Evolutionary conservation across 2,888 invertebrate species (phyloP), one percentile per base, ranked within the genome.

Genomic region (Perizoma flavofasciatum): DNA sequence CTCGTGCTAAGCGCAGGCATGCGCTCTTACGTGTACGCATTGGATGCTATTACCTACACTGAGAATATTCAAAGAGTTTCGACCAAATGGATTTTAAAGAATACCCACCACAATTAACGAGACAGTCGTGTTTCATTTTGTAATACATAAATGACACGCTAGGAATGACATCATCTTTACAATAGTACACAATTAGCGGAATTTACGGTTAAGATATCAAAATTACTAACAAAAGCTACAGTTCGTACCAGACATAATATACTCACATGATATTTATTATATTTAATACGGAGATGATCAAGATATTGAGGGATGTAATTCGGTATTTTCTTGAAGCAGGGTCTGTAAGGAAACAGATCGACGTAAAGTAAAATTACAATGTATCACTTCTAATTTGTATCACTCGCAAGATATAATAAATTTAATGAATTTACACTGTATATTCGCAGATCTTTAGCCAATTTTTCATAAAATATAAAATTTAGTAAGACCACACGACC

Each of bases 251-350:
- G 6, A 48, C 34, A 55, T 51, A 40, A 35, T 32, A 58, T 79
- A 90, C 90, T 90, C 75, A 91, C 90, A 91, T 91, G 65, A 54
- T 82, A 59, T 47, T 48, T 62, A 61, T 68, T 67, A 59, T 65
- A 60, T 67, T 74, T 70, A 68, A 5, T 49, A 9, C 35, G n/a
- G 55, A 69, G 68, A 74, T 72, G 69, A 72, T 66, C 84, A 85
- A 88, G 83, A 67, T 76, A 57, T 63, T 65, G 77, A 80, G 84
- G 73, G 75, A 73, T 72, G 45, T 59, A 67, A 83, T 83, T 84
- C 65, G 22, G 46, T 45, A 1, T 22, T 22, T 22, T 69, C 68
- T 64, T 68, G 70, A 66, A 85, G 89, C 91, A 91, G 90, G 89
- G 89, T 83, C 89, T 89, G 85, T 63, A 86, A 85, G 22, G 49